Percentiles rank a stretch among this genome's conserved stretches.
These are phyloP conservation scores for Eolophus roseicapilla DNA, from an alignment of 2,113 vertebrate species.

Conservation along the genomic window DNA sequence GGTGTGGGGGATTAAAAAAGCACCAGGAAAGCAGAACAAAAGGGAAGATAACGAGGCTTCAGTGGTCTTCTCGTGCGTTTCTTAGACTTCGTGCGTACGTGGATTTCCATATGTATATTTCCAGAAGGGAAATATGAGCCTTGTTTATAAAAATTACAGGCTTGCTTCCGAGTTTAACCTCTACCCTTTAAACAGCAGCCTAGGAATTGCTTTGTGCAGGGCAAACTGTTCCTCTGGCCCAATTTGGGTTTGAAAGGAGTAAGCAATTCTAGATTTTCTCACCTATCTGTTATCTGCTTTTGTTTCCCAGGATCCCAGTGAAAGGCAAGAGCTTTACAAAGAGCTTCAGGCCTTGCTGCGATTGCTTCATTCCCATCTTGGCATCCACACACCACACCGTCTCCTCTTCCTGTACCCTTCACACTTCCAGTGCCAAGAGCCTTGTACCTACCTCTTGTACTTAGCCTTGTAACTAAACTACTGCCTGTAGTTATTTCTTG, in stretches of 20 bases:
- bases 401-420: neutral
- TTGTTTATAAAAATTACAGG: constrained; percentile 70
- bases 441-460: neutral
- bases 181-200: constrained; percentile 27
- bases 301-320: neutral
- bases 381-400: fast-evolving
- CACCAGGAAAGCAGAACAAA: constrained; percentile 37
- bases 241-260: neutral
- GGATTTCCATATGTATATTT: constrained; percentile 40
- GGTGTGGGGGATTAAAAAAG: constrained; percentile 39
- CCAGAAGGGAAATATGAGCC: constrained; percentile 49
- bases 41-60: neutral
- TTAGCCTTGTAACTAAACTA: neutral
- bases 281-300: constrained; percentile 7
- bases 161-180: constrained; percentile 51
- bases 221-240: neutral
- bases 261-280: constrained; percentile 38
- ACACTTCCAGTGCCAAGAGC: neutral
- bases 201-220: constrained; percentile 2
- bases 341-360: neutral
- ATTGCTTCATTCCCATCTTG: neutral
- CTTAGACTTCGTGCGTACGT: neutral
- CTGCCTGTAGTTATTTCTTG: neutral
- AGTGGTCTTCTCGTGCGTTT: neutral
- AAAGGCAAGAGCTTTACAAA: neutral